Evolutionary conservation across 1,140 invertebrate species (phyloP).

Genomic region (Drosophila takahashii): DNA sequence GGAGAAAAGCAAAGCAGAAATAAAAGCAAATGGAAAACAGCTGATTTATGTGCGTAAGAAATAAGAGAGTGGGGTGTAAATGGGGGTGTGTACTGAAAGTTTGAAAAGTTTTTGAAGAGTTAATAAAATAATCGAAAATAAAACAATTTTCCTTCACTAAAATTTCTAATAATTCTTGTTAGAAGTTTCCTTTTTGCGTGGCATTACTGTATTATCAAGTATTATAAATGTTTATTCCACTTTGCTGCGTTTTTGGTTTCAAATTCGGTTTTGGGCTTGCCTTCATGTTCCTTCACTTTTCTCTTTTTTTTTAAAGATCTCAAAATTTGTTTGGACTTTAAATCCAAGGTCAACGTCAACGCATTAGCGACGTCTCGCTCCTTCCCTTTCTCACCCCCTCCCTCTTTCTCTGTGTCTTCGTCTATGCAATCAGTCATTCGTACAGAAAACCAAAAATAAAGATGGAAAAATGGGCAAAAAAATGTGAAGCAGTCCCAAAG

Average conservation of each 20-base stretch:
- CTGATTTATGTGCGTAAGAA: conserved; percentile 30
- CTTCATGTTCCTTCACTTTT: conserved; percentile 12
- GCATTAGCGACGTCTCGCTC: conserved; percentile 54
- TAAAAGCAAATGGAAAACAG: conserved; percentile 29
- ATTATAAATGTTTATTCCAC: conserved; percentile 28
- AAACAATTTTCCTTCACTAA: too few species aligned
- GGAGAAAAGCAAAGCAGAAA: conserved; percentile 16
- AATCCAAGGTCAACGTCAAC: conserved; percentile 62
- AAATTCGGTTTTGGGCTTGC: conserved; percentile 44
- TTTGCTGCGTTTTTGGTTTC: conserved; percentile 56
- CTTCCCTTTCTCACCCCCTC: not conserved
- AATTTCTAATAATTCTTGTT: not conserved
- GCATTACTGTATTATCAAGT: conserved; percentile 11
- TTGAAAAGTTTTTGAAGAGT: not conserved
- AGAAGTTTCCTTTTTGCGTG: not conserved
- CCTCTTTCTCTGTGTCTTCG: not conserved
- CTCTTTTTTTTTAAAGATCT: conserved; percentile 17
- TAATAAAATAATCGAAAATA: too few species aligned
- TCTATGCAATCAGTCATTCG: conserved; percentile 68
- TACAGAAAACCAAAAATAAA: conserved; percentile 22
- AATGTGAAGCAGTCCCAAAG: conserved; percentile 3
- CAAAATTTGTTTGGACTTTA: conserved; percentile 61
- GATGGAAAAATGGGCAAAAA: conserved; percentile 4
- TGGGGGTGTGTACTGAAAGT: not conserved
- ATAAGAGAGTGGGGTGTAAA: not conserved